A percentile compares a stretch with the other conserved stretches of the same genome.
These are phyloP conservation scores for Eledona agricola DNA, from an alignment of 2,888 invertebrate species.

Conservation along the genomic window DNA sequence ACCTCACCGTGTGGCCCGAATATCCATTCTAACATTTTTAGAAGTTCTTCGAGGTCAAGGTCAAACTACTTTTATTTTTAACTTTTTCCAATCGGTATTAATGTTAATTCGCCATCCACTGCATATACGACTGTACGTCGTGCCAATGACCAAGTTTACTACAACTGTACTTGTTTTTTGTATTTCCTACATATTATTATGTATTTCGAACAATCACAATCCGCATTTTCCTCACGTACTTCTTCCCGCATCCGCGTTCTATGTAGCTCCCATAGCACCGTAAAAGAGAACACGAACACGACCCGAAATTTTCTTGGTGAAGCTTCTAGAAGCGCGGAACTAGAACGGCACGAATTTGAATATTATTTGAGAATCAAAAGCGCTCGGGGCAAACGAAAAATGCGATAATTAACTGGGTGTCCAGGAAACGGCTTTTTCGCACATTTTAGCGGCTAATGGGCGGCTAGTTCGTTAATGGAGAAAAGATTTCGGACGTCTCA, in stretches of 20 bases:
- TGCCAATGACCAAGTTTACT: slow-evolving; percentile 51
- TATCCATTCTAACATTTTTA: slow-evolving; percentile 53
- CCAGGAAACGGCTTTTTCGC: slow-evolving; percentile 16
- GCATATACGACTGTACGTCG: slow-evolving; percentile 46
- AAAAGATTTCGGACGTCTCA: slow-evolving; percentile 13
- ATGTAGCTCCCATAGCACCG: slow-evolving; percentile 19
- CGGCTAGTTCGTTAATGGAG: slow-evolving; percentile 15
- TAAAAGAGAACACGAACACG: slow-evolving; percentile 24
- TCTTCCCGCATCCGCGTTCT: slow-evolving; percentile 30
- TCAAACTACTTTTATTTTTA: slow-evolving; percentile 57
- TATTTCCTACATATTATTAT: slow-evolving; percentile 42
- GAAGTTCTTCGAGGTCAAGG: slow-evolving; percentile 51
- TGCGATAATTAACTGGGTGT: slow-evolving; percentile 7
- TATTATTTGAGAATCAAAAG: too few species aligned
- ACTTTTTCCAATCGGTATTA: slow-evolving; percentile 50
- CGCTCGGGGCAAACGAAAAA: slow-evolving; percentile 1
- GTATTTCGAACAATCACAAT: slow-evolving; percentile 39
- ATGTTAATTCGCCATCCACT: slow-evolving; percentile 45
- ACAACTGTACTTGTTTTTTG: slow-evolving; percentile 48
- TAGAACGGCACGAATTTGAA: too few species aligned
- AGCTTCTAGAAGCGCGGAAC: slow-evolving; percentile 8
- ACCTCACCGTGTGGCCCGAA: slow-evolving; percentile 49
- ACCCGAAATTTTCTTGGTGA: slow-evolving; percentile 9
- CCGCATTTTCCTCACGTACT: slow-evolving; percentile 34
- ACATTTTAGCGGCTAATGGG: slow-evolving; percentile 10